Conservation (phyloP, 1,140 invertebrate species). For the Macrobrachium rosenbergii region DNA sequence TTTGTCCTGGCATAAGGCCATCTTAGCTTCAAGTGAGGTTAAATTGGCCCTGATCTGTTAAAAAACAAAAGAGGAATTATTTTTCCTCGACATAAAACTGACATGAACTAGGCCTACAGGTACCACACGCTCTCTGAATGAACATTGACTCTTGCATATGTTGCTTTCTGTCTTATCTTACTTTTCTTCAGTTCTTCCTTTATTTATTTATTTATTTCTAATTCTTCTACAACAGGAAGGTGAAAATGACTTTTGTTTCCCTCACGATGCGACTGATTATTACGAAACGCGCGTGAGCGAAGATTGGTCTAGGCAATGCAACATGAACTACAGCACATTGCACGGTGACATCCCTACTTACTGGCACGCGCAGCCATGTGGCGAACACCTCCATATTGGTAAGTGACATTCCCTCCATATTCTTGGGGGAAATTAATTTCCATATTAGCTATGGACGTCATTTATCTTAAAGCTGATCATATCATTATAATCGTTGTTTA, state of each 20-base stretch:
- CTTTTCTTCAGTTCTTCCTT: no score
- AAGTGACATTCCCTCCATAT: neutral
- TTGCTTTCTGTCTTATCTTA: no score
- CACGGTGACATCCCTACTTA: constrained; percentile 49
- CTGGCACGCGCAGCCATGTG: constrained; percentile 59
- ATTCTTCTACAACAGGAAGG: constrained; percentile 32
- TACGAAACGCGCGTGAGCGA: constrained; percentile 30
- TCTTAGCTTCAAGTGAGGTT: no score
- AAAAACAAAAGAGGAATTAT: no score
- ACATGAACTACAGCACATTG: constrained; percentile 52
- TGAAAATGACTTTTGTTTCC: constrained; percentile 39
- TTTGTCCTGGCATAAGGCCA: no score
- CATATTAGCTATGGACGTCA: neutral
- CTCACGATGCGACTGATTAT: constrained; percentile 43
- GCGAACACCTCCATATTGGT: constrained; percentile 60
- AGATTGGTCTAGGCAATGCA: constrained; percentile 52
- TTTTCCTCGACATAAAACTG: no score
- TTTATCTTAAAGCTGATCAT: no score
- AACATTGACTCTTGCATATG: no score
- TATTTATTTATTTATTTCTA: neutral
- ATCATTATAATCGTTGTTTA: neutral
- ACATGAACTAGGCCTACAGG: no score
- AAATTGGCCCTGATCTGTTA: no score
- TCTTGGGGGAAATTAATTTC: neutral
- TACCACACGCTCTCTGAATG: no score